Evolutionary conservation across 2,113 vertebrate species (phyloP).

Genomic region (Nansenia antarctica): DNA sequence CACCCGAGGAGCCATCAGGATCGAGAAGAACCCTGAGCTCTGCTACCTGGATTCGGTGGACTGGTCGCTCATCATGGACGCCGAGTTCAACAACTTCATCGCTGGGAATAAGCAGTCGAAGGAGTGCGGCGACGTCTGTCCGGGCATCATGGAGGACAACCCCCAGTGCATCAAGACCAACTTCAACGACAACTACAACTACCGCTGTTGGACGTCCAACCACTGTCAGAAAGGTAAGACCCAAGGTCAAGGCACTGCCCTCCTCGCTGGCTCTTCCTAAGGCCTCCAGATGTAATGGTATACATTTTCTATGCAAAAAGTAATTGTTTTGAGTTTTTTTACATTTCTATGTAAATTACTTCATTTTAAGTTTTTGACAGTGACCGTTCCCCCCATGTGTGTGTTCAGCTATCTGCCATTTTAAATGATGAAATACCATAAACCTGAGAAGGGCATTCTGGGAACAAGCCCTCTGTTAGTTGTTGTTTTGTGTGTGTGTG

Average conservation of each 20-base stretch:
- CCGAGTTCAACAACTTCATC: constrained; percentile 89
- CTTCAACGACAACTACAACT: constrained; percentile 88
- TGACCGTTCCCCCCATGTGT: neutral
- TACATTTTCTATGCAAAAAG: no score
- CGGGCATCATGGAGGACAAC: constrained; percentile 86
- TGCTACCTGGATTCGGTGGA: constrained; percentile 97
- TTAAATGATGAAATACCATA: no score
- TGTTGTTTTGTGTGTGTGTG: no score
- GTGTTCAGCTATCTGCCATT: no score
- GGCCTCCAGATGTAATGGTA: neutral
- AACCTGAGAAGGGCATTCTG: neutral
- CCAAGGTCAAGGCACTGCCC: neutral
- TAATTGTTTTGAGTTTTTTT: no score
- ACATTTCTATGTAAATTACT: neutral
- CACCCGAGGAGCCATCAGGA: constrained; percentile 90
- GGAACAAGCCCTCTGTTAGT: no score
- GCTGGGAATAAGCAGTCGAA: constrained; percentile 91
- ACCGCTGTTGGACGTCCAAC: constrained; percentile 94
- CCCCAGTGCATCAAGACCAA: constrained; percentile 85
- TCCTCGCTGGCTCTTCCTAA: neutral
- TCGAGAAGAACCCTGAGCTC: constrained; percentile 97
- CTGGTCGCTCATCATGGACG: constrained; percentile 95
- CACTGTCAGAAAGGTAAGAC: constrained; percentile 97
- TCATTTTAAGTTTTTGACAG: neutral
- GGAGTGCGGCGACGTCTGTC: constrained; percentile 94